A percentile compares a stretch with the other conserved stretches of the same genome.
phyloP scores from a whole-genome alignment of 92 coral and sea anemone species.

The Phenganax stokvisi region DNA sequence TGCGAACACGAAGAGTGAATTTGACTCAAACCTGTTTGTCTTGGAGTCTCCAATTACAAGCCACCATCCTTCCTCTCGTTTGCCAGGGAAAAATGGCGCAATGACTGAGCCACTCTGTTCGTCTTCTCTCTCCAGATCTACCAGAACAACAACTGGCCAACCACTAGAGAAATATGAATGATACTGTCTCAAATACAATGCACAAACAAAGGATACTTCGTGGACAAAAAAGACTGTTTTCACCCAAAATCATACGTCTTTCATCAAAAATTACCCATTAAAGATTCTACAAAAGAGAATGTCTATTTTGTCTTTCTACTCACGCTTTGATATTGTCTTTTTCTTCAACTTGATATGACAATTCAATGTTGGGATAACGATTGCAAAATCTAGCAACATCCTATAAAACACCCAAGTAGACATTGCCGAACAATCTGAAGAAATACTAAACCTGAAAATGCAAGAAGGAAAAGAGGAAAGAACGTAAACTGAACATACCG shows the following conservation, averaged over 20 bases:
- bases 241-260: no score
- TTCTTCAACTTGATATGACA: slow-evolving; percentile 78
- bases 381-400: slow-evolving; percentile 99
- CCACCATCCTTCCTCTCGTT: slow-evolving; percentile 99
- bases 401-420: slow-evolving; percentile 40
- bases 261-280: no score
- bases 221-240: no score
- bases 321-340: slow-evolving; percentile 75
- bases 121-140: slow-evolving; percentile 90
- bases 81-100: slow-evolving; percentile 98
- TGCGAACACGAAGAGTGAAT: neutral
- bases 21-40: slow-evolving; percentile 68
- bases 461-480: neutral
- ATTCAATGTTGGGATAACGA: slow-evolving; percentile 93
- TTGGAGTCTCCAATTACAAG: slow-evolving; percentile 95
- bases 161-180: slow-evolving; percentile 50
- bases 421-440: no score
- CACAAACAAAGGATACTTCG: no score
- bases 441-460: no score
- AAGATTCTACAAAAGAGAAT: neutral
- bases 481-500: slow-evolving; percentile 46
- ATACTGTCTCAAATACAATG: neutral
- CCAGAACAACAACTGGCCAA: slow-evolving; percentile 83
- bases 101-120: slow-evolving; percentile 94
- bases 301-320: slow-evolving; percentile 27